Evolutionary conservation across 2,797 vertebrate genomes (phyloP), one percentile per base, ranked within the genome.

Genomic region (Chiroxiphia lanceolata): DNA sequence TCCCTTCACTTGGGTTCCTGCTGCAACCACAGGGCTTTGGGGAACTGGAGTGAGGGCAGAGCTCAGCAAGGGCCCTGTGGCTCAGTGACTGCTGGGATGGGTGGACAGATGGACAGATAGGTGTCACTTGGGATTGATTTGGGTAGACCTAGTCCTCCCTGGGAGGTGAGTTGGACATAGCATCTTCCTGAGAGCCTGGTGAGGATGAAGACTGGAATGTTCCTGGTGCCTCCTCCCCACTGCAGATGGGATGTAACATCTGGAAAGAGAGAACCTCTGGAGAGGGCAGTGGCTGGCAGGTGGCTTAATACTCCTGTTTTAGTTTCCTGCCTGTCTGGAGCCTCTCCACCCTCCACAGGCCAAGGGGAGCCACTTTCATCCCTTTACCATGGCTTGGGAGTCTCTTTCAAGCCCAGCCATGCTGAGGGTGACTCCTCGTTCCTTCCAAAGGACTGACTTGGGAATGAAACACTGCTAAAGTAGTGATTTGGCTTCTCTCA

Each of bases 381-480:
- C 19, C 5, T n/a, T 29, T 72, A 45, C 23, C 0, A 0, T n/a
- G 45, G 42, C 22, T 34, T 5, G 1, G 34, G 38, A 40, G 6
- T 65, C 25, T 60, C 21, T 78, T 54, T 38, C 26, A 38, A 56
- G 42, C 61, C 47, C 64, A 60, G 36, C 10, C 4, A 2, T 18
- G 36, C 40, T 0, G 0, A 44, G 68, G 36, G 40, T 45, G 64
- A 48, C 21, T 38, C 26, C 42, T 50, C 57, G 56, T 75, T 44
- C 79, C 34, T 83, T 80, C 56, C 51, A 34, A 80, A 75, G 48
- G 51, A 38, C 0, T 1, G 20, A 10, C 0, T 33, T 29, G 12
- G 69, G 61, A 80, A n/a, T 11, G 17, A 87, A 87, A 44, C 0
- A 1, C 61, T 59, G 38, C 5, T 13, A 26, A 77, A 85, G 10